A percentile compares a stretch with the other conserved stretches of the same genome.
Evolutionary conservation across 2,888 invertebrate genomes (phyloP).

Genomic region (Drosophila mettleri): DNA sequence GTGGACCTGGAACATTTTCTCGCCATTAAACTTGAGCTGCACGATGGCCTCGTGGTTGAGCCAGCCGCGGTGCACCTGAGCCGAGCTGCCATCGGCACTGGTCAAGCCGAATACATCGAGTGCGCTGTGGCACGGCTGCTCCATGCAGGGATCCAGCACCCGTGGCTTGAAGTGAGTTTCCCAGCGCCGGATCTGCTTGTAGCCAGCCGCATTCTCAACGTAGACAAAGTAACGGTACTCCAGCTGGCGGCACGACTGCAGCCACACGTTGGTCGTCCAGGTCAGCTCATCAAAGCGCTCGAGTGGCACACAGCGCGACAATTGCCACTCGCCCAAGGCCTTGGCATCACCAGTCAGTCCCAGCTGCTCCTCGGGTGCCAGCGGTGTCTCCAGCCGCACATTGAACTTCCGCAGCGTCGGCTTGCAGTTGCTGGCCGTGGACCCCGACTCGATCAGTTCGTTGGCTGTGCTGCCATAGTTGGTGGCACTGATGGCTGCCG

Average conservation of each 20-base stretch:
- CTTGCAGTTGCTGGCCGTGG: conserved; percentile 47
- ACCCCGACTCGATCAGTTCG: conserved; percentile 48
- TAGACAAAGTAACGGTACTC: conserved; percentile 83
- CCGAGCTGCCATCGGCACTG: conserved; percentile 31
- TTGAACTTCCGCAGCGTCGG: conserved; percentile 71
- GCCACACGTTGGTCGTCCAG: conserved; percentile 88
- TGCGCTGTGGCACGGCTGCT: conserved; percentile 43
- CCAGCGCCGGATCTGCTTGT: conserved; percentile 83
- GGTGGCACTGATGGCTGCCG: conserved; percentile 29
- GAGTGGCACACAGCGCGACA: conserved; percentile 86
- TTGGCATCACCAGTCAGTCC: conserved; percentile 89
- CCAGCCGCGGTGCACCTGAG: conserved; percentile 92
- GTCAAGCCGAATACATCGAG: conserved; percentile 62
- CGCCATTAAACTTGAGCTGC: conserved; percentile 91
- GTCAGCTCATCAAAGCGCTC: conserved; percentile 75
- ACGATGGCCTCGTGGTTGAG: conserved; percentile 90
- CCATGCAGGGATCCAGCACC: conserved; percentile 53
- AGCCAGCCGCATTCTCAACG: conserved; percentile 75
- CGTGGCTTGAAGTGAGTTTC: conserved; percentile 86
- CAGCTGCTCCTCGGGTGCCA: conserved; percentile 88
- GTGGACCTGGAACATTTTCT: conserved; percentile 88
- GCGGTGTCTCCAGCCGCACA: conserved; percentile 84
- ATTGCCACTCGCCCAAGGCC: conserved; percentile 90
- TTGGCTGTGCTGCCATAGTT: conserved; percentile 50
- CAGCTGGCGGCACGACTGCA: conserved; percentile 87